Base-by-base conservation (phyloP, 2,797 vertebrate species). In the Alectoris magna region DNA sequence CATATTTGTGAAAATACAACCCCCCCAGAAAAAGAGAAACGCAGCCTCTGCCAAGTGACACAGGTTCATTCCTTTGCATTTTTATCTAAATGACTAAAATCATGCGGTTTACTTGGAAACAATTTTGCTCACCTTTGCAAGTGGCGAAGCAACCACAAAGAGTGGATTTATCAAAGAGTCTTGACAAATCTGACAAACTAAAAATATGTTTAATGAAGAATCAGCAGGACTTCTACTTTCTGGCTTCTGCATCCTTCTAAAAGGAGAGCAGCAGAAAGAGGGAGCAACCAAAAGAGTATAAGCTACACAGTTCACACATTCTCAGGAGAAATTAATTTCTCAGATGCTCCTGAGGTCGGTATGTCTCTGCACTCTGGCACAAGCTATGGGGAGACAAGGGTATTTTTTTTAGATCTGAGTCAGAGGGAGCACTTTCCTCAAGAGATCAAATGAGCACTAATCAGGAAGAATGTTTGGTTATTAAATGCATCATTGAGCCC, bases 401-500 rank as follows among this genome's bases (percentile, higher is more conserved):
- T 49, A 22, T 77, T 90, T 73, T 72, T 88, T 9, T 11, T 9
- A 88, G 77, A 59, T 69, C 76, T 94, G 60, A 95, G 74, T 96
- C 87, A 87, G 55, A 90, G 76, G 64, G 67, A 95, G 31, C 85
- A 70, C 49, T 89, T 53, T 86, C 44, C 84, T 91, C 84, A 51
- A 88, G 91, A 96, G 97, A 97, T 93, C 95, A 97, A 97, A 96
- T 93, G 84, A 94, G 67, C 74, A 75, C 93, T 97, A 97, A 98
- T 98, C 90, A 95, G 95, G 87, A 96, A 95, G 93, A 97, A 95
- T 97, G 96, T 96, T 97, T 97, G 72, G 90, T 96, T 97, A 96
- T 97, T 96, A 97, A 97, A 97, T 94, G 97, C 96, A 96, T 90
- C 96, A 92, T 66, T 97, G 95, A 95, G 70, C 93, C 91, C 90